Conservation (phyloP, 2,113 vertebrate species). For the Bubo scandiacus region DNA sequence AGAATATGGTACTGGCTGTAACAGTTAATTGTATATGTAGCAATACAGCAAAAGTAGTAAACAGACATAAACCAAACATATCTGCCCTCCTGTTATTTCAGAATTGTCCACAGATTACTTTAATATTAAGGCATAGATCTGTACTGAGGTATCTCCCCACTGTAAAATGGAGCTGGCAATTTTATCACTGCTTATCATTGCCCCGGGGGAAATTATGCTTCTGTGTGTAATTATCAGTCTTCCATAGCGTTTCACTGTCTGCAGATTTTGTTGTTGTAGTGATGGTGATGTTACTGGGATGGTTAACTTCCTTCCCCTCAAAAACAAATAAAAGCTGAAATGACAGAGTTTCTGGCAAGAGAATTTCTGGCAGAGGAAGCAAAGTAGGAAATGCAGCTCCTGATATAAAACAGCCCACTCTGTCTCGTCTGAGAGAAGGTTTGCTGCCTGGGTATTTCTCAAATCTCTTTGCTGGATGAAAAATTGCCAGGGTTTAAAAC, state of each 20-base stretch:
- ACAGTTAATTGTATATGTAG: not conserved
- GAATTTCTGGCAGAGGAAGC: constrained; percentile 30
- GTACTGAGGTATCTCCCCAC: not conserved
- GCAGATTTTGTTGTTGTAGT: not conserved
- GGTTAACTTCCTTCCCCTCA: constrained; percentile 12
- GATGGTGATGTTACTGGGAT: not conserved
- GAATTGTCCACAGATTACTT: not conserved
- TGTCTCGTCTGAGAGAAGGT: not conserved
- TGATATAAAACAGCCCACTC: constrained; percentile 35
- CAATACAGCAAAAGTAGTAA: not conserved
- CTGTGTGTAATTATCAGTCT: not conserved
- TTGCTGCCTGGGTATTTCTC: constrained; percentile 25
- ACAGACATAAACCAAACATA: not conserved
- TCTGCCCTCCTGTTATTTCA: not conserved
- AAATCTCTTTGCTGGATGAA: not conserved
- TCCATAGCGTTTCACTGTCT: not conserved
- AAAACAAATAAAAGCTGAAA: constrained; percentile 31
- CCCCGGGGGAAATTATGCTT: not conserved
- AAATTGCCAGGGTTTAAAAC: constrained; percentile 15
- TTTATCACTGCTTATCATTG: not conserved
- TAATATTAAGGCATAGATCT: not conserved
- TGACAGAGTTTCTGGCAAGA: constrained; percentile 40
- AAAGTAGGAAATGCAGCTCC: constrained; percentile 42
- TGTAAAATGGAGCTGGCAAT: not conserved
- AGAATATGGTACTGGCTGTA: not conserved